Evolutionary conservation across 2,888 invertebrate genomes (phyloP), one percentile per base, ranked within the genome.

Genomic region (Aleiodes leptofemur): DNA sequence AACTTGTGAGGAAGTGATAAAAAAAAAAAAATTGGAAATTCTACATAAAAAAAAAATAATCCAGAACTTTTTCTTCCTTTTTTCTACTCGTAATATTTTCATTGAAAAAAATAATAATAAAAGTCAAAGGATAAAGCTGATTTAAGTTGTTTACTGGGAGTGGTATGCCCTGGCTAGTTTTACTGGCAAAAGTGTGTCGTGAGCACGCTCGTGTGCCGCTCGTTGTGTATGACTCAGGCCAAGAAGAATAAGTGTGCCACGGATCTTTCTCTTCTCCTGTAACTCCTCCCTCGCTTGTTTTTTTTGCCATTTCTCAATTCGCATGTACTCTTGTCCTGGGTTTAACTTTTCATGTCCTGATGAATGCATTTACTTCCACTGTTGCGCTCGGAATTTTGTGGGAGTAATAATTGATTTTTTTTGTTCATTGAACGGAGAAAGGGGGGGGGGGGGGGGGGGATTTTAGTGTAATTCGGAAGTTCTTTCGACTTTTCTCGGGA

Each of bases 161-260:
- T 68, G 64, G 64, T 34, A 74, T 57, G 70, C 51, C 38, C 51
- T 23, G 57, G 66, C 71, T 61, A 64, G 59, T 61, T 70, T 55
- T 70, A 64, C 69, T 31, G 34, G 57, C 71, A 71, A 75, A 75
- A 75, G 75, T 75, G 71, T 75, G 75, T 75, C 74, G 74, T 66
- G 75, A 75, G 66, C 68, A 55, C 70, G 61, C 53, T 71, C 71
- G 71, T 74, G 70, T 59, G 74, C 70, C 50, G 72, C 74, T 72
- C 73, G 74, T 76, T 70, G 69, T 76, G 73, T 64, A 77, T 79
- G 78, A 80, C 77, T 80, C 77, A 79, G 79, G 74, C 74, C 50
- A 76, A 77, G 71, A n/a, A 48, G 43, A 79, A 76, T 77, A 77
- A 80, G 78, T 77, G 76, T 80, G 78, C 77, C 79, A 78, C 78